phyloP scores from a whole-genome alignment of 2,113 vertebrate species.

The Austrofundulus limnaeus region DNA sequence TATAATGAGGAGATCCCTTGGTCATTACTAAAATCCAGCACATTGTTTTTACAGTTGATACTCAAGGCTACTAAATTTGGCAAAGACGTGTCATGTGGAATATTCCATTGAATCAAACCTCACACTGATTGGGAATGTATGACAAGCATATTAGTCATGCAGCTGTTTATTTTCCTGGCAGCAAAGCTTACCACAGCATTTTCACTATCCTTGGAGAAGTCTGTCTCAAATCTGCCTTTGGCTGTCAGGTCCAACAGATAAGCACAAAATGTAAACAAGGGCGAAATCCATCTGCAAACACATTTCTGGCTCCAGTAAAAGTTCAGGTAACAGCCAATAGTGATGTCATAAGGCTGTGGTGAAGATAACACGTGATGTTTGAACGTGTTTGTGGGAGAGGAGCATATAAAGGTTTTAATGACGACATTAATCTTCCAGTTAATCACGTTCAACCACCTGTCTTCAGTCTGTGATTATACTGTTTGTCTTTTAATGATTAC shows the following conservation, averaged over 20 bases:
- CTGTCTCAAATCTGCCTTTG: slow-evolving; percentile 41
- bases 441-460: slow-evolving; percentile 24
- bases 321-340: slow-evolving; percentile 44
- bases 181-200: slow-evolving; percentile 31
- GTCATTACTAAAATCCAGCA: no score
- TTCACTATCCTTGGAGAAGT: slow-evolving; percentile 55
- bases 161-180: slow-evolving; percentile 76
- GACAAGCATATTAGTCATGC: slow-evolving; percentile 73
- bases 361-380: slow-evolving; percentile 8
- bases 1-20: no score
- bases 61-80: slow-evolving; percentile 67
- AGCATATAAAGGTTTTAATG: background rate
- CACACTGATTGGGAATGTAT: slow-evolving; percentile 74
- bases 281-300: slow-evolving; percentile 61
- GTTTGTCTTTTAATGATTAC: background rate
- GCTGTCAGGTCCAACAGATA: slow-evolving; percentile 47
- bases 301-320: slow-evolving; percentile 50
- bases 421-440: background rate
- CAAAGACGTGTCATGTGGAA: slow-evolving; percentile 62
- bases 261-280: slow-evolving; percentile 64
- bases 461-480: background rate
- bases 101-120: slow-evolving; percentile 69
- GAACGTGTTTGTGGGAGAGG: background rate
- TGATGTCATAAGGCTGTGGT: slow-evolving; percentile 41
- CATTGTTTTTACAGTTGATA: background rate